These are phyloP conservation scores for Drosophila rufa DNA, from an alignment of 1,140 invertebrate species.

Conservation along the genomic window DNA sequence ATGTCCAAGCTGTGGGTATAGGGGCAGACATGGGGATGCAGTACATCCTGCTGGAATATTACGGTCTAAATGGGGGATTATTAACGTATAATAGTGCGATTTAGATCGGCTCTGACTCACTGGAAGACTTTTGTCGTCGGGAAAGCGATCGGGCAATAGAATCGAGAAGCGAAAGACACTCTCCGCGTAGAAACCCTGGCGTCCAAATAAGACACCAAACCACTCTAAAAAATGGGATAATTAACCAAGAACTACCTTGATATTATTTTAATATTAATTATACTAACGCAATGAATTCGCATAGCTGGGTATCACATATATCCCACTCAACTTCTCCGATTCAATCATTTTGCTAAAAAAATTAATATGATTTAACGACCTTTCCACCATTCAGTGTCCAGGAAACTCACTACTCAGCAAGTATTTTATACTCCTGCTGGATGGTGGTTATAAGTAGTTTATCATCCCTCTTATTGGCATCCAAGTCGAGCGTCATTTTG, in stretches of 20 bases:
- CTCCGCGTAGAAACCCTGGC: slow-evolving; percentile 94
- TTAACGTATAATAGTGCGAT: background rate
- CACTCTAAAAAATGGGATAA: slow-evolving; percentile 88
- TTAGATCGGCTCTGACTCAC: slow-evolving; percentile 22
- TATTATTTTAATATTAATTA: no score
- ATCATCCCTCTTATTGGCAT: slow-evolving; percentile 71
- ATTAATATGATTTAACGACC: background rate
- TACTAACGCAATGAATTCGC: slow-evolving; percentile 89
- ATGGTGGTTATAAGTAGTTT: slow-evolving; percentile 85
- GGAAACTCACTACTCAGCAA: slow-evolving; percentile 91
- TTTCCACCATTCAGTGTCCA: background rate
- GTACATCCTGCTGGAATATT: slow-evolving; percentile 93
- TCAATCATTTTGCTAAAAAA: slow-evolving; percentile 92
- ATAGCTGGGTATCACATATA: slow-evolving; percentile 97
- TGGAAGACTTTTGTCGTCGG: slow-evolving; percentile 91
- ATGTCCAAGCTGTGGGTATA: slow-evolving; percentile 92
- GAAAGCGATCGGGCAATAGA: slow-evolving; percentile 94
- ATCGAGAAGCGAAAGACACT: slow-evolving; percentile 96
- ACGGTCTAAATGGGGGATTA: slow-evolving; percentile 88
- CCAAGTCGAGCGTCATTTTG: slow-evolving; percentile 76
- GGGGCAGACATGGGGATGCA: slow-evolving; percentile 94
- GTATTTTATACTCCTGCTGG: slow-evolving; percentile 91
- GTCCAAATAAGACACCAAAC: slow-evolving; percentile 97
- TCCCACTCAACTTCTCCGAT: slow-evolving; percentile 93
- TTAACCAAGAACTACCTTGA: background rate